A percentile compares a stretch with the other conserved stretches of the same genome.
phyloP scores from a whole-genome alignment of 2,888 invertebrate species.

The Ceramica pisi region DNA sequence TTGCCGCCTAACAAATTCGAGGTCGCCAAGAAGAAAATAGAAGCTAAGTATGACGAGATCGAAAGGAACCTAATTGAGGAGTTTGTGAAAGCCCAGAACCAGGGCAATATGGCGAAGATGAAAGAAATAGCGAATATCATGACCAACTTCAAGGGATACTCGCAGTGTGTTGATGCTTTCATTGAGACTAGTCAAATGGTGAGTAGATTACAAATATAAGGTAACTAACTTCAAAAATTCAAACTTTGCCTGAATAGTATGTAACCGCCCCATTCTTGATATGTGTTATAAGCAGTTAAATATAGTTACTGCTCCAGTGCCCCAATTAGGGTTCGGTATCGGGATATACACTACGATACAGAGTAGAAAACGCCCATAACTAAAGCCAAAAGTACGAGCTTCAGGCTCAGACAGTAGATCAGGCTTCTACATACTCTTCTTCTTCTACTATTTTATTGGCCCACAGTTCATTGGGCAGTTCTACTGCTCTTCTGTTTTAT shows the following conservation, averaged over 20 bases:
- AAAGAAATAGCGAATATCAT: conserved; percentile 97
- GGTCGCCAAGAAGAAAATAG: conserved; percentile 96
- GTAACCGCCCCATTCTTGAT: neutral
- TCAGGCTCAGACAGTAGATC: no score
- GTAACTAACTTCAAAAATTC: neutral
- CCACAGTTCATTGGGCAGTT: neutral
- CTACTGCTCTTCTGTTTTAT: no score
- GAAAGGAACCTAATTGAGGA: conserved; percentile 97
- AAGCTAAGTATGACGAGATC: conserved; percentile 97
- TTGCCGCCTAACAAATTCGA: conserved; percentile 96
- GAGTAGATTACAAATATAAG: conserved; percentile 62
- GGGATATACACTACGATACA: no score
- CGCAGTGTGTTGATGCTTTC: conserved; percentile 98
- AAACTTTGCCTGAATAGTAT: no score
- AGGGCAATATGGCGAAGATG: conserved; percentile 96
- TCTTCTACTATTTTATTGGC: no score
- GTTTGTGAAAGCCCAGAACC: conserved; percentile 97
- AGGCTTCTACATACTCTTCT: no score
- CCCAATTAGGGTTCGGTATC: no score
- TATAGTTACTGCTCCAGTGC: no score
- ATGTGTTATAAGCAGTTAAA: no score
- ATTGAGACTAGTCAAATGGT: conserved; percentile 99
- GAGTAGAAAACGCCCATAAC: no score
- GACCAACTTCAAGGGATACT: conserved; percentile 98
- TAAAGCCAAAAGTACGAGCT: no score